phyloP scores from a whole-genome alignment of 2,888 invertebrate species.

The Steinernema carpocapsae region DNA sequence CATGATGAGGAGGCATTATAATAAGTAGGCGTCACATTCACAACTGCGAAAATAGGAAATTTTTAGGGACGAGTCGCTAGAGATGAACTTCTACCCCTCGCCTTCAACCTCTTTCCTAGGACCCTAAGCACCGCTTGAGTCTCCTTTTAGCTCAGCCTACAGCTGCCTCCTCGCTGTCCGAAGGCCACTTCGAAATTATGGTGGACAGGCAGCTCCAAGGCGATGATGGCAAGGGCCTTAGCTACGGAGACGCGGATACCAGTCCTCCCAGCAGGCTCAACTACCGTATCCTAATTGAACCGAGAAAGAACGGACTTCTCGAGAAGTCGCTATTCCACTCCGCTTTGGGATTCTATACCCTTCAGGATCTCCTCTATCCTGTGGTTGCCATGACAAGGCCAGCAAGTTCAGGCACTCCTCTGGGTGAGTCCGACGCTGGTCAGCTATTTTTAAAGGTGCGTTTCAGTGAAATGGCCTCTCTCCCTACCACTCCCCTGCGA shows the following conservation, averaged over 20 bases:
- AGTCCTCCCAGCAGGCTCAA: constrained; percentile 32
- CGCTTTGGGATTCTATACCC: constrained; percentile 17
- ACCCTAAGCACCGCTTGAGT: constrained; percentile 39
- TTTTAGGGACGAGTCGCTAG: constrained; percentile 38
- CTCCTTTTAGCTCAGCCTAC: constrained; percentile 42
- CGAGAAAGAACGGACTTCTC: constrained; percentile 11
- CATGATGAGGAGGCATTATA: constrained; percentile 42
- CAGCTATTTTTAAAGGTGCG: not conserved
- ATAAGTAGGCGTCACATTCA: constrained; percentile 37
- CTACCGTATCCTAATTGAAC: constrained; percentile 31
- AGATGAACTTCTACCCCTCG: constrained; percentile 50
- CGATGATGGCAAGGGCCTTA: constrained; percentile 53
- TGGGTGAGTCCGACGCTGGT: not conserved
- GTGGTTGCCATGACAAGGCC: not conserved
- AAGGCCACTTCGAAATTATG: constrained; percentile 44
- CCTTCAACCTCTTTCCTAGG: constrained; percentile 49
- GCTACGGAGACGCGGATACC: constrained; percentile 42
- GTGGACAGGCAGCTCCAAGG: constrained; percentile 46
- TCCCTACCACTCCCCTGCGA: constrained; percentile 34
- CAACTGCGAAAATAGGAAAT: too few relatives aligned
- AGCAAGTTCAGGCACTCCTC: not conserved
- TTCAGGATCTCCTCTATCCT: constrained; percentile 27
- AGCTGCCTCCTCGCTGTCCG: constrained; percentile 33
- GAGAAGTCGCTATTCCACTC: constrained; percentile 36
- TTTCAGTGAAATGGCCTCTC: constrained; percentile 36